Evolutionary conservation across 2,113 vertebrate genomes (phyloP), one percentile per base, ranked within the genome.

Genomic region (Bubo bubo): DNA sequence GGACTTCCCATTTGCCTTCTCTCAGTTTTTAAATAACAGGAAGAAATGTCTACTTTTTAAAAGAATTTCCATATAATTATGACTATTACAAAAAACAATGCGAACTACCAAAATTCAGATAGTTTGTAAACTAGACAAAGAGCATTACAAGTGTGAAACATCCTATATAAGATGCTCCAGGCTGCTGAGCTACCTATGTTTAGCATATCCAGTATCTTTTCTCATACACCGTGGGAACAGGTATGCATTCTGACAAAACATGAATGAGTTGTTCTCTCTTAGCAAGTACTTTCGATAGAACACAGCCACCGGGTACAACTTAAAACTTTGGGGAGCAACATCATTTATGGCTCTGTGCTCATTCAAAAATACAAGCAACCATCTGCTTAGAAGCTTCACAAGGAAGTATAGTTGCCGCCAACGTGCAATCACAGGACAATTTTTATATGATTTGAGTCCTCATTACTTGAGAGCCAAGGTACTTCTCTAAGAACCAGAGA

Each of bases 301-400:
- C 45, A 37, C 1, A 1, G 28, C 5, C 37, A 70, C 23, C 3
- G 0, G 0, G 28, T 66, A 50, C n/a, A 86, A 56, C 20, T 20
- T 50, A 37, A 53, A 37, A 37, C 20, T 68, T n/a, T 26, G 16
- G 10, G 37, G 5, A 86, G 15, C 5, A 80, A n/a, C 41, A 62
- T 32, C 22, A 63, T 43, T 47, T 71, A 63, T 7, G 32, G 45
- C 32, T 32, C 50, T 27, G 8, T 27, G 20, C 53, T 74, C 39
- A 41, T 59, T 28, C 34, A 59, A 84, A 91, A 91, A 50, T 39
- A 39, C 23, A 79, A 67, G 55, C 43, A 83, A n/a, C 27, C 66
- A 66, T 24, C 59, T 71, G 32, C 53, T 28, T 8, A 83, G 35
- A 74, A 86, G 58, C 41, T 77, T 43, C 71, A 43, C 45, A 35